Conservation (phyloP, 92 coral and sea anemone genomes). For the Metridium senile region DNA sequence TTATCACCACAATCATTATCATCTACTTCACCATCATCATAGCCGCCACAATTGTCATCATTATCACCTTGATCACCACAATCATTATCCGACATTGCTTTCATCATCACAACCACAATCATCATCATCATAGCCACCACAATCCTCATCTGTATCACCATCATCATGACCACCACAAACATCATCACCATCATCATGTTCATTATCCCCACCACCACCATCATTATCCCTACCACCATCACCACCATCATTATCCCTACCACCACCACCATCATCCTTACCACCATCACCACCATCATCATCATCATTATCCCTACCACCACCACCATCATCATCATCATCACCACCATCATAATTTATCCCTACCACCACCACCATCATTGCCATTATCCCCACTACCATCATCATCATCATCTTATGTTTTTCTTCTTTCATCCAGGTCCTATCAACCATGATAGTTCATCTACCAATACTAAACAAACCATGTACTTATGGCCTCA, state of each 20-base stretch:
- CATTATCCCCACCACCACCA: too few species aligned
- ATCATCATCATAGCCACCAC: too few species aligned
- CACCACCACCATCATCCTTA: neutral
- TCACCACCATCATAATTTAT: neutral
- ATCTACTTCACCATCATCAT: too few species aligned
- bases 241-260: neutral
- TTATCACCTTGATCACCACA: too few species aligned
- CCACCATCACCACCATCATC: neutral
- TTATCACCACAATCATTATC: too few species aligned
- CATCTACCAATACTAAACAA: conserved; percentile 53
- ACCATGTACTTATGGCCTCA: conserved; percentile 50
- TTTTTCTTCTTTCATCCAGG: conserved; percentile 40
- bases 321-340: neutral
- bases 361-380: neutral
- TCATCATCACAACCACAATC: too few species aligned
- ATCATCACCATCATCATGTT: too few species aligned
- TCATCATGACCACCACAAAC: too few species aligned
- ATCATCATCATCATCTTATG: neutral
- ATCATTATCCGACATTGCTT: too few species aligned
- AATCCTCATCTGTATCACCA: too few species aligned
- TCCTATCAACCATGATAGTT: conserved; percentile 64
- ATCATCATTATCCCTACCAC: neutral
- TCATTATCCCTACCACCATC: too few species aligned
- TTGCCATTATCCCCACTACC: neutral
- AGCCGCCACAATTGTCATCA: too few species aligned